Conservation (phyloP, 2,888 invertebrate genomes). For the Scaptomyza tumidula region DNA sequence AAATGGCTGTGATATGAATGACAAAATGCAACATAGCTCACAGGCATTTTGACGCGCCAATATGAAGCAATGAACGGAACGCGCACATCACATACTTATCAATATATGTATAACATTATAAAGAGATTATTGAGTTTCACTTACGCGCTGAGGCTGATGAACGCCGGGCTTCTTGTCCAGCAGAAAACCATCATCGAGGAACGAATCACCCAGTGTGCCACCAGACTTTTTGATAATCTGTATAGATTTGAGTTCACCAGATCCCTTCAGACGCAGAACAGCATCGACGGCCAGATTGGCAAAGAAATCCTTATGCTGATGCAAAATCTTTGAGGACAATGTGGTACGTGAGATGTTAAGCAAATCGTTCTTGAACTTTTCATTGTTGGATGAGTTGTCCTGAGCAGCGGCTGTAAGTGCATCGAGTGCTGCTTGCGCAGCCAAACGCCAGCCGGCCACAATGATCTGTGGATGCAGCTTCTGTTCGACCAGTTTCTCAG, state of each 20-base stretch:
- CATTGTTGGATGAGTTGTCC: slow-evolving; percentile 92
- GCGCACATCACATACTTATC: neutral
- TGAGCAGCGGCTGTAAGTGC: slow-evolving; percentile 92
- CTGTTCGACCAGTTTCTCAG: slow-evolving; percentile 95
- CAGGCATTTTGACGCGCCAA: slow-evolving; percentile 85
- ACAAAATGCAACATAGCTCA: slow-evolving; percentile 77
- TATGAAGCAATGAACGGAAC: slow-evolving; percentile 39
- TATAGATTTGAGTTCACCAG: slow-evolving; percentile 97
- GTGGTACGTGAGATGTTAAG: slow-evolving; percentile 99
- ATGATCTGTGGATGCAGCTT: slow-evolving; percentile 99
- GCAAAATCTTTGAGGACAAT: slow-evolving; percentile 98
- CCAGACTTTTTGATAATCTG: slow-evolving; percentile 99
- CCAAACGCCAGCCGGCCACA: slow-evolving; percentile 96
- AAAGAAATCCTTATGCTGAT: slow-evolving; percentile 98
- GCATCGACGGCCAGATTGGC: slow-evolving; percentile 98
- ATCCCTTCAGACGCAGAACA: slow-evolving; percentile 96
- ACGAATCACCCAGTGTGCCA: slow-evolving; percentile 96
- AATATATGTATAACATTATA: neutral
- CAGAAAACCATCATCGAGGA: slow-evolving; percentile 97
- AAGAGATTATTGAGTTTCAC: slow-evolving; percentile 22
- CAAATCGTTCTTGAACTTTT: slow-evolving; percentile 93
- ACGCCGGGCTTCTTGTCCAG: slow-evolving; percentile 98
- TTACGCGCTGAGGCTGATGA: slow-evolving; percentile 94
- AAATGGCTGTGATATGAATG: slow-evolving; percentile 84
- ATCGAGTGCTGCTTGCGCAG: slow-evolving; percentile 92